A percentile compares a stretch with the other conserved stretches of the same genome.
These are phyloP conservation scores for Pandemis cinnamomeana DNA, from an alignment of 2,888 invertebrate genomes.

Conservation along the genomic window DNA sequence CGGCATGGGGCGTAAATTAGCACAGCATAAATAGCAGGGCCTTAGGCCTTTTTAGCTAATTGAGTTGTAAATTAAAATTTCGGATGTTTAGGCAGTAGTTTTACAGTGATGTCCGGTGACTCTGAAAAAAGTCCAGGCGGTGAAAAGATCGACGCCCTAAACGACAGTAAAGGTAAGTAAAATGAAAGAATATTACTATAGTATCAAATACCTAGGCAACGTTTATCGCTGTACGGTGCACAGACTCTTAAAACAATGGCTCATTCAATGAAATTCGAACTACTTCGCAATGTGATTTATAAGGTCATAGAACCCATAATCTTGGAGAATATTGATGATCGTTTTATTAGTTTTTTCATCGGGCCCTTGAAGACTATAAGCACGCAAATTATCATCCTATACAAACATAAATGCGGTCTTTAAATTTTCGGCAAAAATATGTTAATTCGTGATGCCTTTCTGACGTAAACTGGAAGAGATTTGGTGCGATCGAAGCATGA, in stretches of 20 bases:
- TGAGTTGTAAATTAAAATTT: not conserved
- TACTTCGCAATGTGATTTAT: slow-evolving; percentile 13
- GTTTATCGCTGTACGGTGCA: not conserved
- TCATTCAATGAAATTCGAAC: not conserved
- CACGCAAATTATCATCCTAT: slow-evolving; percentile 19
- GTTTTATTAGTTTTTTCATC: slow-evolving; percentile 19
- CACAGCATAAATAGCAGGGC: too few relatives aligned
- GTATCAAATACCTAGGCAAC: not conserved
- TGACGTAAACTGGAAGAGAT: slow-evolving; percentile 68
- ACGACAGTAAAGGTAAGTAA: slow-evolving; percentile 49
- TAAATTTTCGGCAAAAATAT: slow-evolving; percentile 34
- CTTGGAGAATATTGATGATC: slow-evolving; percentile 3
- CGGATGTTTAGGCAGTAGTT: not conserved
- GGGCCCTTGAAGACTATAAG: slow-evolving; percentile 1
- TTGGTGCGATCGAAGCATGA: slow-evolving; percentile 66
- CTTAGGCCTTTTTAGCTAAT: not conserved
- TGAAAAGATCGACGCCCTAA: slow-evolving; percentile 42
- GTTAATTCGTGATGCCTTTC: slow-evolving; percentile 33
- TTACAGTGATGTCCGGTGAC: slow-evolving; percentile 31
- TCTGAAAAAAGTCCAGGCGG: slow-evolving; percentile 36
- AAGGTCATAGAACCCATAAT: slow-evolving; percentile 31
- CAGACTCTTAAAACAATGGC: not conserved
- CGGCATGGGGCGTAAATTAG: not conserved
- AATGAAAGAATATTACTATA: not conserved
- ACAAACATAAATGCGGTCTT: slow-evolving; percentile 9